These are phyloP conservation scores for silkworm (Bombyx mori) DNA, from an alignment of 1,140 invertebrate genomes.

Conservation along the genomic window ASM3026992v2 NC_085118.1:15068501-15069000, in stretches of 20 bases:
- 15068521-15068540: constrained; percentile 51
- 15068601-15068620: too few species aligned
- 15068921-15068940: background rate
- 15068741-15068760: too few species aligned
- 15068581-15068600: constrained; percentile 18
- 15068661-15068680: too few species aligned
- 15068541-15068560: constrained; percentile 38
- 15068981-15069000: background rate
- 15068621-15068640: too few species aligned
- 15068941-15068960: background rate
- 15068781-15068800: too few species aligned
- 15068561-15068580: constrained; percentile 15
- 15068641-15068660: too few species aligned
- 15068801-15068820: too few species aligned
- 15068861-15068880: background rate
- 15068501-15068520: constrained; percentile 49
- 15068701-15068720: too few species aligned
- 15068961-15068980: background rate
- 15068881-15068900: background rate
- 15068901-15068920: background rate
- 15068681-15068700: too few species aligned
- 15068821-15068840: background rate
- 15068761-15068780: too few species aligned
- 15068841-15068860: background rate
- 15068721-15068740: too few species aligned